phyloP scores from a whole-genome alignment of 2,113 vertebrate species.

The Phrynosoma blainvillii region DNA sequence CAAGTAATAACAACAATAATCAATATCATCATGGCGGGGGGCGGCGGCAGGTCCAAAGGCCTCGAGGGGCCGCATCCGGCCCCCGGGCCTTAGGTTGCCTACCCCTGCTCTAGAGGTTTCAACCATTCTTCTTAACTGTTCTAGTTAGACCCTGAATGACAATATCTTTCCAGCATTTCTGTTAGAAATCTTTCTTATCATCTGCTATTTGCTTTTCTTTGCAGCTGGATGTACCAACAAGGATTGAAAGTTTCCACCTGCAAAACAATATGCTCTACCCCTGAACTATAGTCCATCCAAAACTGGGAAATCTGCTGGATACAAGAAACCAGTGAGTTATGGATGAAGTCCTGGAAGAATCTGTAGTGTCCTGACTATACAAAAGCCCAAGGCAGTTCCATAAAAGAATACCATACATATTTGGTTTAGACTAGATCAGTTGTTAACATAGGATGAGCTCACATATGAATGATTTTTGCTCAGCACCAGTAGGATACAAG shows the following conservation, averaged over 20 bases:
- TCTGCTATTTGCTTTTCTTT: neutral
- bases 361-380: neutral
- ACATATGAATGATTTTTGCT: neutral
- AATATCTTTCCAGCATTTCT: neutral
- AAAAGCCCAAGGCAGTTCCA: neutral
- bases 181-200: neutral
- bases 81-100: too few relatives aligned
- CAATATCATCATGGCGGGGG: too few relatives aligned
- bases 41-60: too few relatives aligned
- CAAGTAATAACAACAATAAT: too few relatives aligned
- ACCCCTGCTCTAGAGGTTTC: too few relatives aligned
- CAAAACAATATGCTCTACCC: neutral
- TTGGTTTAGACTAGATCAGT: neutral
- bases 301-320: neutral
- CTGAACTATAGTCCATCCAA: neutral
- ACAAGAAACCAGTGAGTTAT: neutral
- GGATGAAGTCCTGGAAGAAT: neutral
- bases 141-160: neutral
- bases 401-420: neutral
- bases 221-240: too few relatives aligned
- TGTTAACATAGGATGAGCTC: neutral
- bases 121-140: too few relatives aligned
- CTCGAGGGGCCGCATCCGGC: too few relatives aligned
- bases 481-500: neutral
- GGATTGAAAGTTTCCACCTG: neutral